These are phyloP conservation scores for Acronicta aceris DNA, from an alignment of 2,888 invertebrate species.

Conservation along the genomic window DNA sequence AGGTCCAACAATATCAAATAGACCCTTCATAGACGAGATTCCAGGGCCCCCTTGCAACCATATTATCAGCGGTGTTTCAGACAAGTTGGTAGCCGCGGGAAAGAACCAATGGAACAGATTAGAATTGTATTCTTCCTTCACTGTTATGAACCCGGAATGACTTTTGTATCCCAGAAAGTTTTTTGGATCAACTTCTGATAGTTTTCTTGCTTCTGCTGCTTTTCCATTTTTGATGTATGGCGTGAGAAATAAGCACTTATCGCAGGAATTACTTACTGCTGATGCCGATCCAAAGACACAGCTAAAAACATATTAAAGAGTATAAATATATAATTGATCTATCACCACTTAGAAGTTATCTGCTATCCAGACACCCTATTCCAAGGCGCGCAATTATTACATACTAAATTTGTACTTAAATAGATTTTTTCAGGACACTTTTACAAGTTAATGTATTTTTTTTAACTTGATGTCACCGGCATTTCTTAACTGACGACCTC, in stretches of 20 bases:
- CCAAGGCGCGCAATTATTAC: too few species aligned
- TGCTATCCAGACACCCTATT: too few species aligned
- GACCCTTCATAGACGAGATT: slow-evolving; percentile 85
- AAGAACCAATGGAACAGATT: slow-evolving; percentile 95
- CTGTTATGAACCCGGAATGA: slow-evolving; percentile 88
- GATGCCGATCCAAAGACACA: slow-evolving; percentile 1
- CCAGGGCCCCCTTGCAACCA: slow-evolving; percentile 96
- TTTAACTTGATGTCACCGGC: too few species aligned
- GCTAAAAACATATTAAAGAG: slow-evolving; percentile 15
- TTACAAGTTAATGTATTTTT: too few species aligned
- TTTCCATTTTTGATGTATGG: slow-evolving; percentile 51
- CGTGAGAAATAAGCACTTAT: slow-evolving; percentile 39
- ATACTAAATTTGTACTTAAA: too few species aligned
- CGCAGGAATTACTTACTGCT: slow-evolving; percentile 11
- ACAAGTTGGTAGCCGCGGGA: slow-evolving; percentile 76
- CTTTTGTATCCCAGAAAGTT: slow-evolving; percentile 68
- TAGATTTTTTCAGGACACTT: too few species aligned
- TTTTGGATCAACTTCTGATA: slow-evolving; percentile 61
- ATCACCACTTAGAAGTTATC: too few species aligned
- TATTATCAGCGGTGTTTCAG: slow-evolving; percentile 90
- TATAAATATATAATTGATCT: background rate
- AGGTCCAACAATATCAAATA: slow-evolving; percentile 71
- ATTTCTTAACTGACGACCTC: too few species aligned
- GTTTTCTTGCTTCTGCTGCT: slow-evolving; percentile 45
- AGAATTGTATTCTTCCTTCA: slow-evolving; percentile 91